Evolutionary conservation across 2,888 invertebrate genomes (phyloP).

Genomic region (Drosophila borborema): DNA sequence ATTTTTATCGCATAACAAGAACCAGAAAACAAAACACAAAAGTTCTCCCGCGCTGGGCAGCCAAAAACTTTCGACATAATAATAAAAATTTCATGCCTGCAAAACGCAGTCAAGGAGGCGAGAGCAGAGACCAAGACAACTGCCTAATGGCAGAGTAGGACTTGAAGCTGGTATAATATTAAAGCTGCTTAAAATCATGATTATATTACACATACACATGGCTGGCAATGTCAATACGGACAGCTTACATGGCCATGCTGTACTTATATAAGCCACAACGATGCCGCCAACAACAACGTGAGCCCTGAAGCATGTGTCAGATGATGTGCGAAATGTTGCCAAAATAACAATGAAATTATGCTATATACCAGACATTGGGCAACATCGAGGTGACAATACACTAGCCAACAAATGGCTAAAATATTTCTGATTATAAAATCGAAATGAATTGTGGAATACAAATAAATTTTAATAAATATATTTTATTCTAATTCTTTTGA

Average conservation of each 20-base stretch:
- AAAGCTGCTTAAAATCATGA: constrained; percentile 73
- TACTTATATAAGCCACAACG: constrained; percentile 33
- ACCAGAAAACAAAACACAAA: constrained; percentile 37
- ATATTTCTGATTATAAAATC: neutral
- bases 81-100: constrained; percentile 73
- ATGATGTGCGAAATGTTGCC: constrained; percentile 73
- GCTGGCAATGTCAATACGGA: constrained; percentile 47
- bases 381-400: constrained; percentile 1
- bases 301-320: constrained; percentile 48
- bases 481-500: neutral
- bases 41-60: constrained; percentile 7
- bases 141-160: constrained; percentile 10
- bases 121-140: constrained; percentile 12
- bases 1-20: constrained; percentile 58
- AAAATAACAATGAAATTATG: constrained; percentile 50
- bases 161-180: constrained; percentile 37
- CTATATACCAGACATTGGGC: constrained; percentile 1
- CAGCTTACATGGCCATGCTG: constrained; percentile 21
- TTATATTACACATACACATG: constrained; percentile 57
- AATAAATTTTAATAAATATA: too few species aligned
- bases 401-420: constrained; percentile 8
- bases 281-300: constrained; percentile 34
- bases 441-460: neutral
- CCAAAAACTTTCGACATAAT: constrained; percentile 67
- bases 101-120: constrained; percentile 20